Evolutionary conservation across 2,797 vertebrate species (phyloP).

Genomic region (Sphaeramia orbicularis): DNA sequence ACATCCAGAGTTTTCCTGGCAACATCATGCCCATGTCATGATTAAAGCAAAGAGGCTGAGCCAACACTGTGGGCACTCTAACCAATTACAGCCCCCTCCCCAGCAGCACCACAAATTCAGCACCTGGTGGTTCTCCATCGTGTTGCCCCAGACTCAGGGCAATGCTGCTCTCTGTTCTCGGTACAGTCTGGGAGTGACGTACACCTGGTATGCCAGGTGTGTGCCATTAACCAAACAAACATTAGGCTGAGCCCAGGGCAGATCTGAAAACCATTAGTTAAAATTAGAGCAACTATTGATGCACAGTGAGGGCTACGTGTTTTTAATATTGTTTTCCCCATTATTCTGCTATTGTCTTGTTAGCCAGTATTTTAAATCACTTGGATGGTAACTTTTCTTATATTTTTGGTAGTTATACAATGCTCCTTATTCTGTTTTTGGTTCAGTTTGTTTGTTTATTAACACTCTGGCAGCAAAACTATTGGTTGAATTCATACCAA

Average conservation of each 20-base stretch:
- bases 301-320: background rate
- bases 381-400: too few species aligned
- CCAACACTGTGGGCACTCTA: slow-evolving; percentile 51
- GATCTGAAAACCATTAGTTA: slow-evolving; percentile 34
- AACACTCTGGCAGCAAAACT: too few species aligned
- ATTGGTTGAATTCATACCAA: too few species aligned
- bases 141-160: slow-evolving; percentile 27
- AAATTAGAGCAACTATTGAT: slow-evolving; percentile 12
- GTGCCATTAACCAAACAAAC: slow-evolving; percentile 51
- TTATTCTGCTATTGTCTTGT: background rate
- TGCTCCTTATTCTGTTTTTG: too few species aligned
- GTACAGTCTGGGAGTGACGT: slow-evolving; percentile 48
- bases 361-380: too few species aligned
- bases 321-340: background rate
- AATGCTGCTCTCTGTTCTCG: slow-evolving; percentile 17
- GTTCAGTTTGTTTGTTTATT: too few species aligned
- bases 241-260: slow-evolving; percentile 16
- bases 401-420: too few species aligned
- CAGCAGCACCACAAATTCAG: slow-evolving; percentile 27
- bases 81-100: slow-evolving; percentile 52
- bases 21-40: slow-evolving; percentile 49
- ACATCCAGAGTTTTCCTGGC: slow-evolving; percentile 72
- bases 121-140: slow-evolving; percentile 25
- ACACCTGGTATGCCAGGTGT: slow-evolving; percentile 57
- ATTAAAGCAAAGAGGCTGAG: slow-evolving; percentile 62